Evolutionary conservation across 2,113 vertebrate genomes (phyloP).

Genomic region (Centropus unirufus): DNA sequence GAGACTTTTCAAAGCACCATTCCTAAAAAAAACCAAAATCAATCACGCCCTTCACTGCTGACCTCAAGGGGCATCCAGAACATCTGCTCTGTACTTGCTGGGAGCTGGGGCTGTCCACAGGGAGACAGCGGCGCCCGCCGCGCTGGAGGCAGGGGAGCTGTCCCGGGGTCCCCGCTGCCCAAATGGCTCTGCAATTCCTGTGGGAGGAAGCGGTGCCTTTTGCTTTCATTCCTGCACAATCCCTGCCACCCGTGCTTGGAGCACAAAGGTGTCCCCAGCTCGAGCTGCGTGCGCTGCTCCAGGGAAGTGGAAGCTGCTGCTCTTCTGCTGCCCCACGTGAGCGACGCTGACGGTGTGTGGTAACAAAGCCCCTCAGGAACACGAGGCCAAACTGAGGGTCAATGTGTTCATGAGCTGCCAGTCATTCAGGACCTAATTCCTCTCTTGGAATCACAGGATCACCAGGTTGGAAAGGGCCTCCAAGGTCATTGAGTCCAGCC

Average conservation of each 20-base stretch:
- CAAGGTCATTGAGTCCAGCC: no score
- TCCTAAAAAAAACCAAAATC: background rate
- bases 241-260: background rate
- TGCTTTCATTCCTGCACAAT: background rate
- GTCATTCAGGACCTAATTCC: background rate
- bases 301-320: background rate
- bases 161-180: background rate
- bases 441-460: background rate
- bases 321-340: background rate
- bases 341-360: background rate
- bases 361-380: background rate
- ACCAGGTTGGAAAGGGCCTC: no score
- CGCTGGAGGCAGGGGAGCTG: background rate
- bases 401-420: background rate
- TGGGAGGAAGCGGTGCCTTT: background rate
- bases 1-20: background rate
- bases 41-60: background rate
- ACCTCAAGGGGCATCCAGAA: background rate
- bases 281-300: no score
- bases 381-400: background rate
- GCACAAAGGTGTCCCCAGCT: background rate
- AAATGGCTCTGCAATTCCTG: background rate
- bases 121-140: background rate
- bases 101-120: background rate
- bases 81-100: slow-evolving; percentile 30